Base-by-base conservation (phyloP, 2,888 invertebrate species). In the Coleophora deauratella region DNA sequence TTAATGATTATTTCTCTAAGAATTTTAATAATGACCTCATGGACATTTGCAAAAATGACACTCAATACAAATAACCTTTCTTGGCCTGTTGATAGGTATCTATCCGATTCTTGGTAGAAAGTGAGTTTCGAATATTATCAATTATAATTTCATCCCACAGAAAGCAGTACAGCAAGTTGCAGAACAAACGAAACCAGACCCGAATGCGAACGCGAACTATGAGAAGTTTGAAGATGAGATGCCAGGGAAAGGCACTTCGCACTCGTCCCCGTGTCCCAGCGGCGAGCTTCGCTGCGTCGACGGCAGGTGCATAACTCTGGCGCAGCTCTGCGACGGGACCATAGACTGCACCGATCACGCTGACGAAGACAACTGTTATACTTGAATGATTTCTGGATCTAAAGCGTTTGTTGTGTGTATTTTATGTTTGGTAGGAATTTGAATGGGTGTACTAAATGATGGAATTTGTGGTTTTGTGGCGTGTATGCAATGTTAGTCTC, bases 321-420 rank as follows among this genome's bases (percentile, higher is more conserved):
- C 87, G 8, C 89, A 89, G 52, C 81, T 90, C 27, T 91, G 90
- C 57, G 90, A 91, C 58, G 85, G 87, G n/a, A 74, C 73, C 49
- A 72, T 77, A 37, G 90, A 90, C 69, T 91, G 90, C 57, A 75
- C 86, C 1, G 90, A 90, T 62, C 89, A 89, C 35, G 89, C 89
- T 2, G 90, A 90, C 47, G 90, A 91, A 53, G 85, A 88, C 44
- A 89, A 88, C 68, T 90, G 90, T 56, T 87, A 78, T 57, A 87
- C 89, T 64, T 87, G 86, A 68, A 45, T 41, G 33, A 9, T 11
- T 8, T 21, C 21, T 21, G 3, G 3, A 6, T 4, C 3, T 6
- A 21, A 21, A 6, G 21, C 21, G 21, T 21, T 4, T 21, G 6
- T 21, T 21, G 6, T n/a, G 21, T 21, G 21, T 21, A 6, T 21